Evolutionary conservation across 2,888 invertebrate genomes (phyloP), one percentile per base, ranked within the genome.

Genomic region (Brachypalpus laphriformis): DNA sequence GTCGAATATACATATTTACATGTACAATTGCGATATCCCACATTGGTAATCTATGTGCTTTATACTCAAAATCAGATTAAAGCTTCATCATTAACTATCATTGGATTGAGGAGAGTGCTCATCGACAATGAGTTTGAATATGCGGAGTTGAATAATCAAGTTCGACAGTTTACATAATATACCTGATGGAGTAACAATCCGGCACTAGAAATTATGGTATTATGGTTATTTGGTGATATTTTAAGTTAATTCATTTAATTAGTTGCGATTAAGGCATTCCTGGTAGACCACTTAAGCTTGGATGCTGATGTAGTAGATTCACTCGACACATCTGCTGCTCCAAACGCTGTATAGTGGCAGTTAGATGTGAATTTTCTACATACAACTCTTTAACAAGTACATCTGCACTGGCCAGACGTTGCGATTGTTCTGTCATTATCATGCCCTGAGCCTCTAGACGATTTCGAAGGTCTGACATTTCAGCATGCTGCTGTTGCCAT

Each of bases 291-390:
- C 76, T 87, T 71, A 89, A 70, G 37, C 87, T 77, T 51, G 90
- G 91, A 85, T 92, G 92, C 70, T 91, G 92, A 72, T 92, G 91
- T 34, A 92, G 88, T 3, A 92, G 87, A 81, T 90, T 91, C 14
- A 90, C 90, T 16, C 92, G 90, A 28, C 90, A 89, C 59, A 91
- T 87, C 86, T 92, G 92, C 72, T 92, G 92, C 72, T 92, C 92
- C 56, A 92, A 86, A 28, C 91, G 88, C 88, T 92, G 92, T 47
- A 92, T 91, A 4, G 94, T 94, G 18, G 95, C 95, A 77, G 94
- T 93, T 77, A 97, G 93, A 91, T 96, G 95, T 68, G 97, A 95
- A 93, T 97, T 97, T 92, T 97, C 97, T 63, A 97, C 94, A 92
- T 95, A 97, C 82, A 97, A 93, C 89, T 97, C 97, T 92, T 96